Base-by-base conservation (phyloP, 2,797 vertebrate genomes). In the Tragopan temminckii region DNA sequence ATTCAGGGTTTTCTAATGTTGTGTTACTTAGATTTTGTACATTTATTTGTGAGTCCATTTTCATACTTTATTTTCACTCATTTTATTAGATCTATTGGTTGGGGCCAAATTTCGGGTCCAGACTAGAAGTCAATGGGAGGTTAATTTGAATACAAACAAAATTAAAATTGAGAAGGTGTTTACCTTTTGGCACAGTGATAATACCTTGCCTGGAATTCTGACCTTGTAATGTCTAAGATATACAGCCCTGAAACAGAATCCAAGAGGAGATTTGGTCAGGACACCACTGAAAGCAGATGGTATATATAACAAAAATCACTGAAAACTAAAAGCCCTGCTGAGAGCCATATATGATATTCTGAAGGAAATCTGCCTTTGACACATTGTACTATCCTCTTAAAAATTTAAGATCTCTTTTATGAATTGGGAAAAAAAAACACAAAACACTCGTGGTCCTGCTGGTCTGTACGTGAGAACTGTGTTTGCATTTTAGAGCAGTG, bases 221-320 rank as follows among this genome's bases (percentile, higher is more conserved):
- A 96, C 96, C 91, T 95, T 95, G 94, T 64, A 88, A 68, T 53
- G 77, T 84, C 77, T 88, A 93, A 90, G 92, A 89, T 89, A 86
- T 6, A 50, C 57, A 94, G 75, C 59, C 59, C 91, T 91, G 90
- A 96, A 94, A 95, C 64, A 94, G 82, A 80, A 95, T 89, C 77
- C 80, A 91, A 90, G 82, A 85, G 66, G 62, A 95, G 77, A 91
- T 74, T 88, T 93, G 87, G 80, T 97, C 74, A 88, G 80, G 67
- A 62, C 46, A 59, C 67, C 94, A 62, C 67, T 71, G 92, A 91
- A 97, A 94, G 89, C 94, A 97, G 92, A 94, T 94, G 92, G 85
- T 68, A 74, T 77, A 89, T 93, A 84, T 84, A 95, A 89, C 68
- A 91, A 71, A 89, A 92, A 86, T 81, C 85, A 80, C 0, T 81